phyloP scores from a whole-genome alignment of 2,888 invertebrate genomes.

The Pachliopta kotzebuea region DNA sequence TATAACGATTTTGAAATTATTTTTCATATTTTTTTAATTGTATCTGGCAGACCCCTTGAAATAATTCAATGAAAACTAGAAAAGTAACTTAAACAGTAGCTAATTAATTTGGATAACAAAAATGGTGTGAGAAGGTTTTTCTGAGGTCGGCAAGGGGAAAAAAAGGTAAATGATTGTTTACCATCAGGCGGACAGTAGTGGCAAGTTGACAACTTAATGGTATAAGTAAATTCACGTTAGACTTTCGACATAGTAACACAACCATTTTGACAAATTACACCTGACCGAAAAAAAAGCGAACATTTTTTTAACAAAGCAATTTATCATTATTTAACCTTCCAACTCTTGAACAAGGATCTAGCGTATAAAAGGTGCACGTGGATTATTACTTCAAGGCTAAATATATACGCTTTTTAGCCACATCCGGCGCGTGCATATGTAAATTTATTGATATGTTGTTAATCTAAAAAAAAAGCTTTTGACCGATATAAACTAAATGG shows the following conservation, averaged over 20 bases:
- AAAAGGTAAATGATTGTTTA: no score
- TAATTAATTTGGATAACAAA: no score
- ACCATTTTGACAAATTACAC: conserved; percentile 8
- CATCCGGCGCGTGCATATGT: conserved; percentile 19
- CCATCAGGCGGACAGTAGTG: no score
- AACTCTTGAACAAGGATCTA: conserved; percentile 24
- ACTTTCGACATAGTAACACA: conserved; percentile 7
- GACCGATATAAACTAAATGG: neutral
- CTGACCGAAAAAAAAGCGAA: conserved; percentile 10
- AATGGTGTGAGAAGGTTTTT: no score
- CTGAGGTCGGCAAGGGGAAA: no score
- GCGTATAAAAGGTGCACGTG: neutral
- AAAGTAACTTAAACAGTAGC: no score
- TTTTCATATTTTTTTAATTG: no score
- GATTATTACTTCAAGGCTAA: conserved; percentile 17
- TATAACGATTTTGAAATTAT: neutral
- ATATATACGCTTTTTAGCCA: conserved; percentile 7
- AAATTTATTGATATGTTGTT: conserved; percentile 12
- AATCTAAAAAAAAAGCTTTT: neutral
- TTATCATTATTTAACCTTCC: conserved; percentile 20
- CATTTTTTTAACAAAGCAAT: conserved; percentile 16
- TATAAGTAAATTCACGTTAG: neutral
- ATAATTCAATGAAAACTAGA: neutral
- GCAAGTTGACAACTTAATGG: no score
- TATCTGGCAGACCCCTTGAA: no score